phyloP scores from a whole-genome alignment of 2,113 vertebrate species.

The Rhinogobius similis region DNA sequence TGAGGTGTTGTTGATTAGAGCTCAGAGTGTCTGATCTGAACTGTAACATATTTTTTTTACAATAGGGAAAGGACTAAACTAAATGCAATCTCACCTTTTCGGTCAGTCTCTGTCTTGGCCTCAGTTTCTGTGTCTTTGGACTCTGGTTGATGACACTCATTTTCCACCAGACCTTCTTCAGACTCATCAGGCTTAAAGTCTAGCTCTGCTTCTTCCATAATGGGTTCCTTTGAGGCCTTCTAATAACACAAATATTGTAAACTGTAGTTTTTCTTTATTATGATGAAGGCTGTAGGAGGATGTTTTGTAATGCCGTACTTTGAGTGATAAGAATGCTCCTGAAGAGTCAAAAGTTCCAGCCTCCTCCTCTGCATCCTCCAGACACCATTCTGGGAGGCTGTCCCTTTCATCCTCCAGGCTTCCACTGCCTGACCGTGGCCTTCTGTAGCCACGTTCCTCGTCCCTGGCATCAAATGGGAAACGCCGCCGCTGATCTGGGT shows the following conservation, averaged over 20 bases:
- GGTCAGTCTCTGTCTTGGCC: conserved; percentile 77
- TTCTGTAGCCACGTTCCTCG: conserved; percentile 90
- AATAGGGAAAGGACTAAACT: too few species aligned
- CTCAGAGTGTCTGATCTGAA: too few species aligned
- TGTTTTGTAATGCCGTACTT: conserved; percentile 74
- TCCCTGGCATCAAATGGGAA: conserved; percentile 95
- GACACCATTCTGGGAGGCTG: conserved; percentile 95
- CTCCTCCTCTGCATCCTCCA: conserved; percentile 97
- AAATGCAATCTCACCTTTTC: conserved; percentile 65
- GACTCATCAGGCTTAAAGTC: conserved; percentile 92
- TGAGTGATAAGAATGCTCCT: conserved; percentile 93
- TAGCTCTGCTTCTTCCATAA: conserved; percentile 95
- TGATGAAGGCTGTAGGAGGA: neutral
- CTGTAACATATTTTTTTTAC: too few species aligned
- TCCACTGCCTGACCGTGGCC: conserved; percentile 90
- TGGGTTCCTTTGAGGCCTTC: conserved; percentile 96
- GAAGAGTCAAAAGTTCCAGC: conserved; percentile 98
- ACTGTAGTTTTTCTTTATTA: neutral
- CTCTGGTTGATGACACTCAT: conserved; percentile 85
- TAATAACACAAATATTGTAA: conserved; percentile 47
- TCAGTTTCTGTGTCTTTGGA: conserved; percentile 87
- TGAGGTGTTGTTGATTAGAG: too few species aligned
- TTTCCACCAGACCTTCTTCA: conserved; percentile 87
- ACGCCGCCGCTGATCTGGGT: conserved; percentile 88
- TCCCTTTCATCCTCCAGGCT: conserved; percentile 95